Base-by-base conservation (phyloP, 1,140 invertebrate species). In the Mizuhopecten yessoensis region DNA sequence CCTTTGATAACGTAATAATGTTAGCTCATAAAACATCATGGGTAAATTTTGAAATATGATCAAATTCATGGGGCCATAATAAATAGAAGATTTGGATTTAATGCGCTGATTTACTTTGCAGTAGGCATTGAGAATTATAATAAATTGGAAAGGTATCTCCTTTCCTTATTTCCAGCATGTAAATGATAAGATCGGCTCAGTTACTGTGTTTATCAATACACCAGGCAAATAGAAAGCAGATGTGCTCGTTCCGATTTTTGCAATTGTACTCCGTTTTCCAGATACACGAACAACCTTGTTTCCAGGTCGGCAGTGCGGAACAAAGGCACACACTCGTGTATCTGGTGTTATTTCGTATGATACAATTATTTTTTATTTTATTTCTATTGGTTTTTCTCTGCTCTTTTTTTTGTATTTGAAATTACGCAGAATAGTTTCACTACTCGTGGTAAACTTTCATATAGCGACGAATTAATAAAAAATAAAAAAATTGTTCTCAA, bases 221-320 rank as follows among this genome's bases (percentile, higher is more conserved):
- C 57, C 23, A 75, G 9, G 23, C n/a, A 75, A 75, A 75, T n/a
- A 75, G 57, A 75, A 75, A 75, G 57, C 57, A 75, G 57, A 75
- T 75, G 57, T 75, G 9, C 57, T 75, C 57, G 57, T 29, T 45
- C 9, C 42, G 42, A 15, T 45, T 45, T 29, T n/a, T 75, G 57
- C 57, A 75, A 75, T 29, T 75, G 57, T 75, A n/a, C 23, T 75
- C 57, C 29, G 0, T 75, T 75, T 75, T 75, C 17, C 3, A 75
- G 57, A 75, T 7, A 75, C n/a, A 75, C 29, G n/a, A 0, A 17
- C n/a, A 45, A 13, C 42, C 17, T 45, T 1, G 13, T 39, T 39
- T 39, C 36, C 13, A 39, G 13, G 36, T 5, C 36, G 13, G 36
- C 13, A 39, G 5, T 39, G 36, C 36, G n/a, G n/a, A n/a, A n/a